A percentile compares a stretch with the other conserved stretches of the same genome.
These are phyloP conservation scores for Dryoscopus gambensis DNA, from an alignment of 2,113 vertebrate genomes.

Conservation along the genomic window DNA sequence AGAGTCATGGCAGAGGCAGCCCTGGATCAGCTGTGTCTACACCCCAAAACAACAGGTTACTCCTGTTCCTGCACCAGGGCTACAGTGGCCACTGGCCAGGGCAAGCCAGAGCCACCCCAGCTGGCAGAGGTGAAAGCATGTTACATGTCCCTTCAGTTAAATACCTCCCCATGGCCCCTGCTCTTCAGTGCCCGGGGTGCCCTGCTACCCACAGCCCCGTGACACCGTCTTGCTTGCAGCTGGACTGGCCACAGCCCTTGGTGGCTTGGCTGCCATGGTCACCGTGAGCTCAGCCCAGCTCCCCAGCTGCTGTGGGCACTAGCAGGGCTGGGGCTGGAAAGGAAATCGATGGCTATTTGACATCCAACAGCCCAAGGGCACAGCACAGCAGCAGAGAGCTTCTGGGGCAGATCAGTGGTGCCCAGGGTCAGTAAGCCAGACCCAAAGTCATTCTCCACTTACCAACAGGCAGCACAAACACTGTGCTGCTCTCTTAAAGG, in stretches of 20 bases:
- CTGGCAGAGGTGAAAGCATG: neutral
- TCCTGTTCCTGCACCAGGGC: neutral
- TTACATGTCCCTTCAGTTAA: fast-evolving
- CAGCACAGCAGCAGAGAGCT: neutral
- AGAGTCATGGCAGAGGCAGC: neutral
- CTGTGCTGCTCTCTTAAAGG: neutral
- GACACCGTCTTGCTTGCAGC: fast-evolving
- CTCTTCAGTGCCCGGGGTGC: neutral
- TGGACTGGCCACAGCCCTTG: neutral
- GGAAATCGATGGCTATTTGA: neutral
- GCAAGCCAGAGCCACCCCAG: neutral
- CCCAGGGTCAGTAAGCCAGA: neutral
- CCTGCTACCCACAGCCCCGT: neutral
- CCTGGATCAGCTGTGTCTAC: neutral
- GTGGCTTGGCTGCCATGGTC: neutral
- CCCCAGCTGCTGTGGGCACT: neutral
- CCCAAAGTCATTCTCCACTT: neutral
- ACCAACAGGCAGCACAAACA: fast-evolving
- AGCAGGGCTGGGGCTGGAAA: neutral
- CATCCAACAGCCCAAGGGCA: neutral
- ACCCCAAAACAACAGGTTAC: neutral
- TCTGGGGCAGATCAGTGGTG: neutral
- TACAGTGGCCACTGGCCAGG: neutral
- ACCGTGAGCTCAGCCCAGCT: neutral
- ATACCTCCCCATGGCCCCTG: fast-evolving